phyloP scores from a whole-genome alignment of 2,888 invertebrate genomes.

The Lydus trimaculatus region DNA sequence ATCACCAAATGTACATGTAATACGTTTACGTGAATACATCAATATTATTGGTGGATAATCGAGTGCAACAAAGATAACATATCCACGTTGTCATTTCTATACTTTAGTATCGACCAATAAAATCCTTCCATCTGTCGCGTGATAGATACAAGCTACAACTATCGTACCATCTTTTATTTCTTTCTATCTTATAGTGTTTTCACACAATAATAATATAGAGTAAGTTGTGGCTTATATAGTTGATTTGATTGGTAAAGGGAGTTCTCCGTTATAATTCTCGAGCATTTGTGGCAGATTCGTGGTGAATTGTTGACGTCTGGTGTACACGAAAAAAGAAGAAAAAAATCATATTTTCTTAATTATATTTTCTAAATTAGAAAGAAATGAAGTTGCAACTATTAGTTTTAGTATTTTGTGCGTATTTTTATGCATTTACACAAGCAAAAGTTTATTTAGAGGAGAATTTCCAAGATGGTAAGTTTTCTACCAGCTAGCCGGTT shows the following conservation, averaged over 20 bases:
- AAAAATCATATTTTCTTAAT: constrained; percentile 33
- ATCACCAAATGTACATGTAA: constrained; percentile 49
- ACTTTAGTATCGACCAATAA: constrained; percentile 51
- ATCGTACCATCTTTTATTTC: background rate
- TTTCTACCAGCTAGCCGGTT: constrained; percentile 29
- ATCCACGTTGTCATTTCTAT: constrained; percentile 43
- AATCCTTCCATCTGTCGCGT: constrained; percentile 60
- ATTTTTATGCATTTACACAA: constrained; percentile 64
- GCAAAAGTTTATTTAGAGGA: constrained; percentile 82
- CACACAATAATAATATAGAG: background rate
- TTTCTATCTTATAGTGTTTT: too few relatives aligned
- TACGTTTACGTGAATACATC: constrained; percentile 36
- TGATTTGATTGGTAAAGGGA: constrained; percentile 36
- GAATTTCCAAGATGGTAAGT: constrained; percentile 82
- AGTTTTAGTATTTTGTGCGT: constrained; percentile 62
- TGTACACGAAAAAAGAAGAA: too few relatives aligned
- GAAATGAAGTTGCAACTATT: constrained; percentile 58
- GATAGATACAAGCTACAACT: background rate
- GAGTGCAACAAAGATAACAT: constrained; percentile 39
- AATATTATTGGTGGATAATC: constrained; percentile 41
- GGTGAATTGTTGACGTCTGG: constrained; percentile 48
- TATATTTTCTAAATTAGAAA: constrained; percentile 26
- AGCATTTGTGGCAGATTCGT: constrained; percentile 49
- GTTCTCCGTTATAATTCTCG: constrained; percentile 47
- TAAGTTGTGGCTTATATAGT: background rate